phyloP scores from a whole-genome alignment of 2,113 vertebrate species.

The Megaceryle maxima region DNA sequence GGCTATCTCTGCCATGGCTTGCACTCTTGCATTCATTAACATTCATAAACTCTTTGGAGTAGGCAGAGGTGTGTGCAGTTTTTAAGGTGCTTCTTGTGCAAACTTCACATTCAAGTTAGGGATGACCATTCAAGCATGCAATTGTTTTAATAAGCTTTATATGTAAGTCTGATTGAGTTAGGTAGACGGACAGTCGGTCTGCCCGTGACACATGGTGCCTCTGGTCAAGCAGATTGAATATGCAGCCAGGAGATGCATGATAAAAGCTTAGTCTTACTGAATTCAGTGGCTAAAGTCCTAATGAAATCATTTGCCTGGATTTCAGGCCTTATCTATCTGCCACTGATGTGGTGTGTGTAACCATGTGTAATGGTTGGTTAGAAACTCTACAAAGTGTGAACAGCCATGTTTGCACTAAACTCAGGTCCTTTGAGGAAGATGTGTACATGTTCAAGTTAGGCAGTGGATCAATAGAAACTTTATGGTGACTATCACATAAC shows the following conservation, averaged over 20 bases:
- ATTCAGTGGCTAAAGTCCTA: not conserved
- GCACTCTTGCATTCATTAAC: not conserved
- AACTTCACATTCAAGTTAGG: not conserved
- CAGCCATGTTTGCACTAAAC: not conserved
- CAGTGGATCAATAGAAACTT: not conserved
- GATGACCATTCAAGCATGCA: not conserved
- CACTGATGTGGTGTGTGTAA: not conserved
- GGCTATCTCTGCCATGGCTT: not conserved
- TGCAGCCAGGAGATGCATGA: not conserved
- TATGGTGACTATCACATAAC: not conserved
- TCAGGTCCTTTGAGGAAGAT: not conserved
- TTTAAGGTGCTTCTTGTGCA: not conserved
- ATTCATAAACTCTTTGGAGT: not conserved
- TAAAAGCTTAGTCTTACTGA: not conserved
- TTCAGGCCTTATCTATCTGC: not conserved
- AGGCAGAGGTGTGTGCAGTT: not conserved
- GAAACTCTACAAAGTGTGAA: not conserved
- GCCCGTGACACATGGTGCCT: not conserved
- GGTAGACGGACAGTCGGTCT: not conserved
- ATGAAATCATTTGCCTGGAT: not conserved
- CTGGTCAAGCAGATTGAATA: not conserved
- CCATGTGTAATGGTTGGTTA: not conserved
- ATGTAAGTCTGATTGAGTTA: not conserved
- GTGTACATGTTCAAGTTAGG: not conserved
- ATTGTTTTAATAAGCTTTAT: not conserved